These are phyloP conservation scores for Helleia helle DNA, from an alignment of 2,888 invertebrate genomes.

Conservation along the genomic window DNA sequence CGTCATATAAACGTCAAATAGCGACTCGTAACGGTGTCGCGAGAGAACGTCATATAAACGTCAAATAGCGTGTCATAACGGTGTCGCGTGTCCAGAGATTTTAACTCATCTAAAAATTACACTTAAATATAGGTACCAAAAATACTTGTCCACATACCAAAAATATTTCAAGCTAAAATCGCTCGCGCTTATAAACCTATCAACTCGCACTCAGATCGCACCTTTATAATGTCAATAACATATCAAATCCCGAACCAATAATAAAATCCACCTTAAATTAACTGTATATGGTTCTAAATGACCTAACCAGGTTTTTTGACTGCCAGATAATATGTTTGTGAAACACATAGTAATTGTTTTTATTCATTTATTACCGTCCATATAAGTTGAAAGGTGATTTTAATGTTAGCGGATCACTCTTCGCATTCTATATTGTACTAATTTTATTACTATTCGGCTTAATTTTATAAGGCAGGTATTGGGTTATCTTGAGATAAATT, in stretches of 20 bases:
- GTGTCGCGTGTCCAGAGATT: no score
- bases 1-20: no score
- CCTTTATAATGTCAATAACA: constrained; percentile 7
- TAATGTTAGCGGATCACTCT: constrained; percentile 44
- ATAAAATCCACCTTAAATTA: background rate
- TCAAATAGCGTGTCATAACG: no score
- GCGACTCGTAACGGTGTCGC: no score
- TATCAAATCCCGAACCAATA: background rate
- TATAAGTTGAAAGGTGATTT: constrained; percentile 51
- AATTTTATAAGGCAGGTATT: constrained; percentile 41
- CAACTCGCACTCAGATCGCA: constrained; percentile 12
- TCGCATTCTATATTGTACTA: constrained; percentile 49
- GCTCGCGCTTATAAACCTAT: no score
- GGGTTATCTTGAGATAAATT: constrained; percentile 10
- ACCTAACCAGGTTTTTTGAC: no score
- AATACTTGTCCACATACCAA: no score
- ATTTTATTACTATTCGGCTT: constrained; percentile 50
- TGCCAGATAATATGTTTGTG: constrained; percentile 2
- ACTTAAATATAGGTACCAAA: no score
- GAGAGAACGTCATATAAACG: no score
- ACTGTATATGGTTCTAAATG: no score
- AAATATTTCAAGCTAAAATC: no score
- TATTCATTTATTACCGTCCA: constrained; percentile 58
- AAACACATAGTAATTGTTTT: constrained; percentile 49
- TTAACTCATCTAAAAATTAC: no score